Percentiles rank a stretch among this genome's conserved stretches.
Conservation (phyloP, 2,888 invertebrate species). For the Drosophila silvestris region DNA sequence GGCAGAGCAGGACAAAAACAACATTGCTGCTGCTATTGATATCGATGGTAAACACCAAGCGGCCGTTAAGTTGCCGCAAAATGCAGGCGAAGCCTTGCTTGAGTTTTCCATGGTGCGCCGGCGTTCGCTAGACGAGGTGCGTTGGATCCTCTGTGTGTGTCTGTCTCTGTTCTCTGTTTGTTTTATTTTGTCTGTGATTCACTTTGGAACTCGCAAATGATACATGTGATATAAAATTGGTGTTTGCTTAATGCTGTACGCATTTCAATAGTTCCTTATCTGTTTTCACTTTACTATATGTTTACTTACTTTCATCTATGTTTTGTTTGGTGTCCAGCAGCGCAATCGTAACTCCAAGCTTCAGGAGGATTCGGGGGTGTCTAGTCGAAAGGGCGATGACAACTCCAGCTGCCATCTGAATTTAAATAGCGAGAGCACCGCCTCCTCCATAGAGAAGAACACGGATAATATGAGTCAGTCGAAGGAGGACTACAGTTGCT, state of each 20-base stretch:
- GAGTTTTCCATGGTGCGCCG: conserved; percentile 84
- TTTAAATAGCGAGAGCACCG: conserved; percentile 86
- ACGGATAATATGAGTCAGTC: conserved; percentile 81
- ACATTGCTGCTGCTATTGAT: conserved; percentile 17
- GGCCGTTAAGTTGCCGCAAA: conserved; percentile 76
- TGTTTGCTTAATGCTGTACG: background rate
- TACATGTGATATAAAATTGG: background rate
- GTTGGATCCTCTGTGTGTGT: conserved; percentile 26
- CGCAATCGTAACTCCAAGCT: conserved; percentile 77
- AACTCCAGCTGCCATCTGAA: conserved; percentile 86
- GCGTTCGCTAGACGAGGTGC: conserved; percentile 81
- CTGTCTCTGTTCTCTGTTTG: conserved; percentile 24
- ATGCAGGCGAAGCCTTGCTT: conserved; percentile 82
- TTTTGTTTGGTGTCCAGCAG: conserved; percentile 31
- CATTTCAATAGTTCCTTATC: background rate
- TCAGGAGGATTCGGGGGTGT: conserved; percentile 86
- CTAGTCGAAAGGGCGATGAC: conserved; percentile 86
- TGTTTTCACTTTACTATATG: background rate
- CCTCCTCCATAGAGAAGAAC: conserved; percentile 86
- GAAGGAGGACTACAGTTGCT: conserved; percentile 82
- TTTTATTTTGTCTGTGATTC: conserved; percentile 4
- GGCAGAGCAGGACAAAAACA: conserved; percentile 81
- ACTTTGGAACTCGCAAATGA: background rate
- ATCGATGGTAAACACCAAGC: conserved; percentile 64
- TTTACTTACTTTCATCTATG: background rate